These are phyloP conservation scores for Rhinatrema bivittatum DNA, from an alignment of 2,797 vertebrate species.

Conservation along the genomic window DNA sequence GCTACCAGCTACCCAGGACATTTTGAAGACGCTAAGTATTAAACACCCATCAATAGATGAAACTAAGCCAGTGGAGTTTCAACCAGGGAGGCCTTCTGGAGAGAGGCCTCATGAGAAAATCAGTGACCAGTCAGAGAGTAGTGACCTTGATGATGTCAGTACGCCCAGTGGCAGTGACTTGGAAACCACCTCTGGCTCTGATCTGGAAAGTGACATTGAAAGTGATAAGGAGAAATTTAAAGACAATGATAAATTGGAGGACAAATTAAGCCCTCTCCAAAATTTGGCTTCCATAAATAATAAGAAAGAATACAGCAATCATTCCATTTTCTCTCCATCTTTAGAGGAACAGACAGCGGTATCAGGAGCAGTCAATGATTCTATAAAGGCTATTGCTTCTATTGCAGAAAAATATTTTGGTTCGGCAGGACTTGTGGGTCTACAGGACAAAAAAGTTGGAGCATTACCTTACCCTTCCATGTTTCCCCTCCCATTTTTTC, in stretches of 20 bases:
- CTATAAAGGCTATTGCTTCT: conserved; percentile 98
- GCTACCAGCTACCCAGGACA: conserved; percentile 80
- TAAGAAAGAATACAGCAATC: conserved; percentile 82
- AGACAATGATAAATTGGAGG: conserved; percentile 91
- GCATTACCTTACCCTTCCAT: conserved; percentile 92
- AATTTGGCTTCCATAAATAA: conserved; percentile 75
- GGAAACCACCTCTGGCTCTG: conserved; percentile 97
- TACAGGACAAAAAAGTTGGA: conserved; percentile 94
- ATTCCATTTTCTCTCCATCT: conserved; percentile 80
- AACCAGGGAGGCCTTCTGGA: conserved; percentile 74
- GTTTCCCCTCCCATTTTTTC: conserved; percentile 97
- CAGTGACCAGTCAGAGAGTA: conserved; percentile 95
- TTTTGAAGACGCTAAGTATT: conserved; percentile 87
- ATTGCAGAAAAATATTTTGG: conserved; percentile 99
- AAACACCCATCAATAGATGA: conserved; percentile 77
- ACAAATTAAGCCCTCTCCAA: conserved; percentile 77
- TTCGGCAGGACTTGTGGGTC: conserved; percentile 88
- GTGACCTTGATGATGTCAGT: conserved; percentile 94
- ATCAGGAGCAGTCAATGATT: conserved; percentile 97
- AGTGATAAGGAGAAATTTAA: conserved; percentile 84
- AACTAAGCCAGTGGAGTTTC: conserved; percentile 65
- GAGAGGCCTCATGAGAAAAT: conserved; percentile 79
- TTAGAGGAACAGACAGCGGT: conserved; percentile 94
- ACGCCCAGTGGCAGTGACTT: conserved; percentile 95
- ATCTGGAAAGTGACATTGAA: conserved; percentile 96